Evolutionary conservation across 2,113 vertebrate species (phyloP).

Genomic region (Chunga burmeisteri): DNA sequence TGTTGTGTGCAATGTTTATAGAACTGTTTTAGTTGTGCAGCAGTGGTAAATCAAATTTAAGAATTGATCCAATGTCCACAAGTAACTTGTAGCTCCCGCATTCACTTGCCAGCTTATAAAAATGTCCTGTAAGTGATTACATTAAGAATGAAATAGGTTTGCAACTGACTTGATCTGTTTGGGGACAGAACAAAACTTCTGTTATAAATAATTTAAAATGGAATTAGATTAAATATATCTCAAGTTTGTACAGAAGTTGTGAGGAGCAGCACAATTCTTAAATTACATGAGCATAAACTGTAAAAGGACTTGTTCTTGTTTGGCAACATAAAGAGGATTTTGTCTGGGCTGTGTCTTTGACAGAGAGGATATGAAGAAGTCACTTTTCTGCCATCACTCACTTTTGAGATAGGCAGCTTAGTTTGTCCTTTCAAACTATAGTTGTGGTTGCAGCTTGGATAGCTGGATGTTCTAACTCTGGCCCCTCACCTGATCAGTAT

Average conservation of each 20-base stretch:
- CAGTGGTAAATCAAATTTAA: constrained; percentile 7
- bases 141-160: not conserved
- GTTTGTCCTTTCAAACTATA: not conserved
- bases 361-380: not conserved
- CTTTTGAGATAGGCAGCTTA: constrained; percentile 20
- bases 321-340: constrained; percentile 5
- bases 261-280: not conserved
- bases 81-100: not conserved
- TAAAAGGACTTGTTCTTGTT: constrained; percentile 13
- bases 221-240: not conserved
- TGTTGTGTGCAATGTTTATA: not conserved
- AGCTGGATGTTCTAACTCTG: not conserved
- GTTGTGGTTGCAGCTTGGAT: not conserved
- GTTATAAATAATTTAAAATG: not conserved
- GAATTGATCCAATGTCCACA: not conserved
- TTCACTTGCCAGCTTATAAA: not conserved
- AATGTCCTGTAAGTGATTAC: not conserved
- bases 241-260: not conserved
- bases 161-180: not conserved
- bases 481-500: not conserved
- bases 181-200: not conserved
- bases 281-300: not conserved
- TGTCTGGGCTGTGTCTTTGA: not conserved
- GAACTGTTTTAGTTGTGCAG: not conserved
- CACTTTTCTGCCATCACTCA: not conserved